Base-by-base conservation (phyloP, 2,888 invertebrate genomes). In the Blera fallax region DNA sequence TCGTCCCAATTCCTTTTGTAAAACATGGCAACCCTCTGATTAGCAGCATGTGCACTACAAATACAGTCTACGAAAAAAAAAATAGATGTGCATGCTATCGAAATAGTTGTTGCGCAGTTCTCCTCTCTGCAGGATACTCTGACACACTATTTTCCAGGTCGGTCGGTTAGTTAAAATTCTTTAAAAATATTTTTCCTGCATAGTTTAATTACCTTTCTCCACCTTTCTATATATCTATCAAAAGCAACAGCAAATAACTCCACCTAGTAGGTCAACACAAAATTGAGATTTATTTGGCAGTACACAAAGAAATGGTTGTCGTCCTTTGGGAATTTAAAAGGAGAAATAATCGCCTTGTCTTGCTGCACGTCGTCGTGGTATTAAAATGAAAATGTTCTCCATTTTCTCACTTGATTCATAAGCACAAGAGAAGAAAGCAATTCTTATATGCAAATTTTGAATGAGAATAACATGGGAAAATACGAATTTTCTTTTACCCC, bases 31-130 rank as follows among this genome's bases (percentile, higher is more conserved):
- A 79, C 79, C 43, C 79, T n/a, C n/a, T 69, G 40, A 2, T 8
- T 18, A 70, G 32, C 24, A 74, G 29, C 73, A 74, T 69, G 74
- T 84, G 83, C 79, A 84, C 69, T 64, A 48, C 73, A 74, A 74
- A 69, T 10, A 40, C 43, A 7, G 40, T 16, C 14, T 21, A 3
- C 32, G 16, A 37, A 11, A 18, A 50, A 16, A 48, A 65, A 18
- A 8, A 10, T 29, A 37, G 16, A 69, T 73, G 54, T 73, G 67
- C 65, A 45, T 69, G 50, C 37, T 43, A 40, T 79, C 34, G n/a
- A 32, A 83, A 50, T 56, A 84, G 83, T 84, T 83, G 78, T 78
- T 84, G 83, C 83, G 83, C 83, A 84, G 73, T 69, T 69, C 60
- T 52, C 2, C 70, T 79, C 64, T 74, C 67, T 72, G 78, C 58